Evolutionary conservation across 2,113 vertebrate genomes (phyloP), one percentile per base, ranked within the genome.

Genomic region (Muntiacus reevesi): DNA sequence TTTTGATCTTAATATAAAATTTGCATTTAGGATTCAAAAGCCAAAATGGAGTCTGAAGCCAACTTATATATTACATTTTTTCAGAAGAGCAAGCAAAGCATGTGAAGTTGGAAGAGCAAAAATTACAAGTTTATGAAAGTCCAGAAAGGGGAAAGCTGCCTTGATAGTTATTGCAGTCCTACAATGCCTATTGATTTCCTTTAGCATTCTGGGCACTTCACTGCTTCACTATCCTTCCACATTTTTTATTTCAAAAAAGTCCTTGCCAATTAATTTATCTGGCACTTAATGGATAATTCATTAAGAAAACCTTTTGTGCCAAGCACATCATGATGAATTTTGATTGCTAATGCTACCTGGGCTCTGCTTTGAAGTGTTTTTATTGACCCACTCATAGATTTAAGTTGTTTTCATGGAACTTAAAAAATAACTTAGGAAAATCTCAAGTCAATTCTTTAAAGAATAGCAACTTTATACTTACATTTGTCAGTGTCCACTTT

Each of bases 221-320:
- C 55, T 47, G 17, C 93, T 96, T 76, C 55, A 59, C 62, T 83
- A 23, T 59, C 30, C 8, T 84, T 95, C 33, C 8, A 86, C 33
- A 94, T 87, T 92, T 40, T 62, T 36, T 67, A 23, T 59, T 93
- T 95, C 78, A 50, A 54, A 76, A 96, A 97, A 96, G 64, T 78
- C 87, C 33, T 21, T 95, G 14, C 30, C 54, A 96, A 91, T 97
- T 97, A 98, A 84, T 96, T 96, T 97, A 45, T 50, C 89, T 96
- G 91, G 87, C 36, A n/a, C 57, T 95, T 93, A 94, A 83, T 97
- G 92, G 97, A 97, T 92, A 96, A 96, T 93, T 97, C 89, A 97
- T 97, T 98, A 96, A 88, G 84, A 88, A 98, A 85, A 91, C 67
- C 71, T 87, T 97, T 95, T 90, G 55, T 96, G 59, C 87, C 84